A percentile compares a stretch with the other conserved stretches of the same genome.
Evolutionary conservation across 2,888 invertebrate genomes (phyloP).

Genomic region (Scaptomyza caliginosa): DNA sequence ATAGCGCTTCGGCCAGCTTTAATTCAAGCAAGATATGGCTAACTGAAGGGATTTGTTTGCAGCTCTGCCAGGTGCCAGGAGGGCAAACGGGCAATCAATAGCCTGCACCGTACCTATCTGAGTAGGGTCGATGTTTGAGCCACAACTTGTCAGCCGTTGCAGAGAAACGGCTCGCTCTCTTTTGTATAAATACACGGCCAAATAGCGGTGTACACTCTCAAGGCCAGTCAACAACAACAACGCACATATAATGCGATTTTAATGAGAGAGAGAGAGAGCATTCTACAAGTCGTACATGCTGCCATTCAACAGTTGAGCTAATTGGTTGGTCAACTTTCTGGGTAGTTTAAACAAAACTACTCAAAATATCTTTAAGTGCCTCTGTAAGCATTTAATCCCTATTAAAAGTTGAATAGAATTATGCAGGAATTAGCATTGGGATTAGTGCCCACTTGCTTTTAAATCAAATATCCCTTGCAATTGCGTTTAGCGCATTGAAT

Average conservation of each 20-base stretch:
- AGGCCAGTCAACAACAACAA: not conserved
- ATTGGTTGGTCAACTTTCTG: constrained; percentile 17
- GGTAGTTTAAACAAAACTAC: not conserved
- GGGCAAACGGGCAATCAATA: not conserved
- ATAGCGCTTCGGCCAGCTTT: constrained; percentile 31
- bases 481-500: not conserved
- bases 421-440: not conserved
- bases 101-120: not conserved
- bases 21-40: constrained; percentile 24
- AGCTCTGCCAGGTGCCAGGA: constrained; percentile 1
- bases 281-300: not conserved
- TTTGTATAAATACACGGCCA: not conserved
- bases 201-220: not conserved
- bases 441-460: not conserved
- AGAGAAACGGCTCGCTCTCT: not conserved
- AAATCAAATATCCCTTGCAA: not conserved
- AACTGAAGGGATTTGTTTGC: not conserved
- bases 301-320: constrained; percentile 11
- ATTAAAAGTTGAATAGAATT: not conserved
- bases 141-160: not conserved
- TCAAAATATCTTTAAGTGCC: not conserved
- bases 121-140: not conserved
- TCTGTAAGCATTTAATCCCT: not conserved
- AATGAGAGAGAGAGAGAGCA: constrained; percentile 41
- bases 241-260: constrained; percentile 38